Evolutionary conservation across 2,113 vertebrate genomes (phyloP).

Genomic region (Zosterops pallidus): DNA sequence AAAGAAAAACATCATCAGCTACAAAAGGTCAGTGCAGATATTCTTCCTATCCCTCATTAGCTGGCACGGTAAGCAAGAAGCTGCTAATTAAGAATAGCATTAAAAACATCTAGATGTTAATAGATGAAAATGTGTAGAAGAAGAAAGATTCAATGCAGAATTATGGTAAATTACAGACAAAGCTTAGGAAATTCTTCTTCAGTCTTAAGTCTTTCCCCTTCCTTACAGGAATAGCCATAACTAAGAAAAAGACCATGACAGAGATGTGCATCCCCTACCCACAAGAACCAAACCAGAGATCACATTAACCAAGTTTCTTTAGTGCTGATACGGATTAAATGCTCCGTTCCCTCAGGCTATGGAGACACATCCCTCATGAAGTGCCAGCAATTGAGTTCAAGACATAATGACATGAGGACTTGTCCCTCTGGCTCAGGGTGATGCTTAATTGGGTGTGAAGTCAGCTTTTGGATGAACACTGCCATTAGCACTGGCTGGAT

Average conservation of each 20-base stretch:
- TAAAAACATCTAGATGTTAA: background rate
- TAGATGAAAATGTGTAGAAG: background rate
- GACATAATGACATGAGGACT: constrained; percentile 38
- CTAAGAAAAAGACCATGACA: background rate
- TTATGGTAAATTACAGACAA: background rate
- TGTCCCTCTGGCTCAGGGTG: constrained; percentile 30
- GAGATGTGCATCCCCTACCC: background rate
- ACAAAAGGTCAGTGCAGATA: constrained; percentile 3
- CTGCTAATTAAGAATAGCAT: background rate
- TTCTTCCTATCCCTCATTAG: background rate
- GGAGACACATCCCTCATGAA: background rate
- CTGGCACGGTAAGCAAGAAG: accelerated
- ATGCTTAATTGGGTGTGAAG: constrained; percentile 55
- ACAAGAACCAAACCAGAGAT: background rate
- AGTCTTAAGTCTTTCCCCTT: background rate
- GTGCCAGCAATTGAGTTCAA: constrained; percentile 43
- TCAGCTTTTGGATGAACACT: background rate
- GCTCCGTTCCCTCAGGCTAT: background rate
- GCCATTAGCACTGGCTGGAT: background rate
- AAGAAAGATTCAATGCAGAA: background rate
- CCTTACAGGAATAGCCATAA: background rate
- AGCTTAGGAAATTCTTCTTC: background rate
- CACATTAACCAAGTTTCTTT: background rate
- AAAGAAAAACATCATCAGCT: background rate
- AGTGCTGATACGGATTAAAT: background rate